A percentile compares a stretch with the other conserved stretches of the same genome.
Conservation (phyloP, 2,888 invertebrate species). For the Phortica magna region DNA sequence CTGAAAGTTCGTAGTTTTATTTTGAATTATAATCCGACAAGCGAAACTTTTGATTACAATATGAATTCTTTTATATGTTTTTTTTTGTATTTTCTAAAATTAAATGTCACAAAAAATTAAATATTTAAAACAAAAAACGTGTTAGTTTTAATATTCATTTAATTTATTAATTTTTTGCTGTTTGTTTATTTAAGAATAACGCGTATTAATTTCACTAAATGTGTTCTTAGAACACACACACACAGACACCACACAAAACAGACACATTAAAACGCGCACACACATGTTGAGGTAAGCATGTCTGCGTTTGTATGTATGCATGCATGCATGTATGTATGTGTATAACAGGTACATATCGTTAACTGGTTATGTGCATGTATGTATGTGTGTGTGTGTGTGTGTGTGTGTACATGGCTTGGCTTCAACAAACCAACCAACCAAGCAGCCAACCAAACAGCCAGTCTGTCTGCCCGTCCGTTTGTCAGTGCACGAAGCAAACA, state of each 20-base stretch:
- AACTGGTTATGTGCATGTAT: not conserved
- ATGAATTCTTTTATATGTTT: too few species aligned
- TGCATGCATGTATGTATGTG: slow-evolving; percentile 28
- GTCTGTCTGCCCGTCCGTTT: slow-evolving; percentile 36
- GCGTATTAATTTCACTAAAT: not conserved
- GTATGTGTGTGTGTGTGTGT: too few species aligned
- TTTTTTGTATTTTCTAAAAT: too few species aligned
- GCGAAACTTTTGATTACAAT: not conserved
- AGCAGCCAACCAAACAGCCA: not conserved
- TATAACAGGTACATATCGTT: slow-evolving; percentile 36
- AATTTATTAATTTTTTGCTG: not conserved
- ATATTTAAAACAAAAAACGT: not conserved
- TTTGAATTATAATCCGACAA: not conserved
- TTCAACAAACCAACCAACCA: not conserved
- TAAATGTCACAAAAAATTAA: not conserved
- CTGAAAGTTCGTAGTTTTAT: not conserved
- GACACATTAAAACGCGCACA: not conserved
- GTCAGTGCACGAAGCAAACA: not conserved
- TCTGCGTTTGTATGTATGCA: slow-evolving; percentile 29
- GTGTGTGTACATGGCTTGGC: slow-evolving; percentile 3
- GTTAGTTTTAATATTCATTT: not conserved
- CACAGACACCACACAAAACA: too few species aligned
- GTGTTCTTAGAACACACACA: not conserved
- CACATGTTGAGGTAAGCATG: slow-evolving; percentile 41
- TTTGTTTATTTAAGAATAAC: not conserved